Evolutionary conservation across 2,888 invertebrate genomes (phyloP).

Genomic region (Electrophaes corylata): DNA sequence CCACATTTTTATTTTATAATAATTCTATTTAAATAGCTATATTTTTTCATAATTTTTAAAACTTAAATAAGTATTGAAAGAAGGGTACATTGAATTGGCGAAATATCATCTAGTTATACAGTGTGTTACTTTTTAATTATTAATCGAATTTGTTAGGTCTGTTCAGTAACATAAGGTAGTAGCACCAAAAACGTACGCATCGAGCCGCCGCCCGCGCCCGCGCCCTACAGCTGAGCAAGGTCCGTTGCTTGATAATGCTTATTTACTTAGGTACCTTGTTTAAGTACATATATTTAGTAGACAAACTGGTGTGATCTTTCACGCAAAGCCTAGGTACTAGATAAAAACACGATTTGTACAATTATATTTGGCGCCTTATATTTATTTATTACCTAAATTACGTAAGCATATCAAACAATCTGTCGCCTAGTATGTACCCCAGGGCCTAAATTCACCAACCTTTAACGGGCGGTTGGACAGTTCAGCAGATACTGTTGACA

Average conservation of each 20-base stretch:
- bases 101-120: too few species aligned
- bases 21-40: background rate
- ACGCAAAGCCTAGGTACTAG: background rate
- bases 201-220: background rate
- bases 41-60: too few species aligned
- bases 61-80: background rate
- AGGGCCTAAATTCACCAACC: background rate
- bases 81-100: background rate
- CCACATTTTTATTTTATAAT: background rate
- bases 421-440: background rate
- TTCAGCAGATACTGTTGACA: background rate
- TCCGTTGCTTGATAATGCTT: background rate
- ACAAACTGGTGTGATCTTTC: background rate
- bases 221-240: background rate
- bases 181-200: conserved; percentile 25
- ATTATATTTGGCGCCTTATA: conserved; percentile 17
- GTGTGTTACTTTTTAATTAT: conserved; percentile 1
- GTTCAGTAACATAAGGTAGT: background rate
- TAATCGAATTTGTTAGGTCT: background rate
- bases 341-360: conserved; percentile 18
- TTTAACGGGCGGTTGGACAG: background rate
- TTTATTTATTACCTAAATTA: background rate
- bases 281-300: too few species aligned
- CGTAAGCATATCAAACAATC: background rate
- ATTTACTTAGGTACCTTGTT: too few species aligned